phyloP scores from a whole-genome alignment of 2,888 invertebrate genomes.

The Volucella inflata region DNA sequence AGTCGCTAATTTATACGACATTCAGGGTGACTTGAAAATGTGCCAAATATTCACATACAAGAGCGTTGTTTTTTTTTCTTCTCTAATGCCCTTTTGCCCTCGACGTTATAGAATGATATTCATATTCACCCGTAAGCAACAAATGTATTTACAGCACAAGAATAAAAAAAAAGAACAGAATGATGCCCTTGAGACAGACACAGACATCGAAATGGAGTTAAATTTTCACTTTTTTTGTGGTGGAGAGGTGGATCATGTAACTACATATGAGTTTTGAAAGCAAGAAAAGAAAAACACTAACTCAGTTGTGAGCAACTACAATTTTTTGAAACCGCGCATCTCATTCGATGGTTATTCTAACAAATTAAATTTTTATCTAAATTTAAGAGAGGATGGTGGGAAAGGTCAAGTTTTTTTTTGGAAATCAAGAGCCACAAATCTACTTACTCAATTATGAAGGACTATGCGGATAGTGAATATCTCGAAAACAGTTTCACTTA shows the following conservation, averaged over 20 bases:
- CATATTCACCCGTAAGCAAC: constrained; percentile 37
- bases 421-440: no score
- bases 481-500: no score
- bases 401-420: not conserved
- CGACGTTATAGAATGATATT: not conserved
- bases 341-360: constrained; percentile 48
- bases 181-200: constrained; percentile 63
- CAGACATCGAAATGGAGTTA: constrained; percentile 2
- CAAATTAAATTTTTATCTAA: constrained; percentile 66
- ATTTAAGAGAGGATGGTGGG: constrained; percentile 5
- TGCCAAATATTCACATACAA: constrained; percentile 53
- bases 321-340: constrained; percentile 25
- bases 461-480: no score
- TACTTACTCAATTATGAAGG: no score
- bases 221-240: constrained; percentile 2
- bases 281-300: not conserved
- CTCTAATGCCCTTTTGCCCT: not conserved
- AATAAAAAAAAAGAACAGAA: constrained; percentile 41
- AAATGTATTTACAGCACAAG: constrained; percentile 35
- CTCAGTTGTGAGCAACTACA: no score
- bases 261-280: constrained; percentile 37
- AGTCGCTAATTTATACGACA: constrained; percentile 66
- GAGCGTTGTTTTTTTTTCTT: no score
- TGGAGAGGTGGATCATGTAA: not conserved
- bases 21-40: constrained; percentile 70